Evolutionary conservation across 2,888 invertebrate species (phyloP), one percentile per base, ranked within the genome.

Genomic region (Plemyria rubiginata): DNA sequence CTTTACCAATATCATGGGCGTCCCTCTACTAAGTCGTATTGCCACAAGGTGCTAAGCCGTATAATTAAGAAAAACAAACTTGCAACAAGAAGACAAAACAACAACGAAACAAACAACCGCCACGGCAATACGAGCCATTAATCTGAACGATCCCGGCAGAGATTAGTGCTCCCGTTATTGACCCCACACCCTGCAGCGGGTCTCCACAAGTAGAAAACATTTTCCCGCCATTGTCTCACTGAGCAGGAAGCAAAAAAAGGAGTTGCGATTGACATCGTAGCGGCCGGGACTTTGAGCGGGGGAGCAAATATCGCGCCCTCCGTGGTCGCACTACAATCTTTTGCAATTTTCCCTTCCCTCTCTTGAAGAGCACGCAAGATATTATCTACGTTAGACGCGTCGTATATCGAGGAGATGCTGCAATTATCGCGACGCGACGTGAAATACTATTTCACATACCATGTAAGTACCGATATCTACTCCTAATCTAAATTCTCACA

Each of bases 51-150:
- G 9, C 22, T 46, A 22, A 46, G 8, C 78, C 71, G 80, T 80
- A 76, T 76, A 77, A 79, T 15, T 16, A 16, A 79, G 78, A 81
- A 86, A 85, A 45, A 79, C 78, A 80, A 86, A 85, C 83, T 86
- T 80, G 73, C 80, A 86, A 85, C 81, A 82, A 84, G 75, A 75
- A 80, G 75, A 82, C 78, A 80, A 84, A 82, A 78, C 76, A 80
- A 84, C 79, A 87, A 85, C 72, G 82, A 78, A 86, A 85, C 88
- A 88, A 89, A 88, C 87, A 89, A 87, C 87, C 84, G 84, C 84
- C 84, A 87, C 80, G 84, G 86, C 87, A 89, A 88, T 87, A 85
- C 87, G 86, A 88, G 81, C 87, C 88, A 90, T 91, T 91, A 89
- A 90, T 90, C 87, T 85, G 79, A 85, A 85, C 88, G 86, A 90